phyloP scores from a whole-genome alignment of 1,140 invertebrate species.

The Riptortus pedestris region DNA sequence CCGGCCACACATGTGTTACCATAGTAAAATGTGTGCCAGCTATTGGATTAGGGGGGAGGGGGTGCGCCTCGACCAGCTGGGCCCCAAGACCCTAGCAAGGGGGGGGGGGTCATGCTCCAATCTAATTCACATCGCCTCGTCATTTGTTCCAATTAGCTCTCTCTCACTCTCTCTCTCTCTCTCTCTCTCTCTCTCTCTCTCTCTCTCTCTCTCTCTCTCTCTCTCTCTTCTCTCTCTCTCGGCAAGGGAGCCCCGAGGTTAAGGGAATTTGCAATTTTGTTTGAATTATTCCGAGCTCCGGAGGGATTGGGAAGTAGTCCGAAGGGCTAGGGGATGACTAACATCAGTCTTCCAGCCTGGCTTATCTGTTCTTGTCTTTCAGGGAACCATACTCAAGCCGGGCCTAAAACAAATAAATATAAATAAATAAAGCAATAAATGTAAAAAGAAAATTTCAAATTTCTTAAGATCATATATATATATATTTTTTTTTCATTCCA shows the following conservation, averaged over 20 bases:
- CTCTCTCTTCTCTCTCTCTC: neutral
- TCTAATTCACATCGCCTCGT: constrained; percentile 32
- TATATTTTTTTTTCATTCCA: too few species aligned
- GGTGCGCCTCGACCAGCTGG: constrained; percentile 13
- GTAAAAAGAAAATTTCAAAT: neutral
- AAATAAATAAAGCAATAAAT: too few species aligned
- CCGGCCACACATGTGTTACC: constrained; percentile 30
- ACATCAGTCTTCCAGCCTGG: neutral
- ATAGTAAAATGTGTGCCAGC: constrained; percentile 33
- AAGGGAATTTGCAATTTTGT: constrained; percentile 32
- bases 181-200: neutral
- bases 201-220: too few species aligned
- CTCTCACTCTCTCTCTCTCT: neutral
- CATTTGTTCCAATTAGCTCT: constrained; percentile 33
- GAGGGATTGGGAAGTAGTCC: constrained; percentile 4
- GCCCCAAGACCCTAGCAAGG: neutral
- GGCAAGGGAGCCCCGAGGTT: neutral
- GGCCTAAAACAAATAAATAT: too few species aligned
- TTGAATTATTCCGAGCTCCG: constrained; percentile 28
- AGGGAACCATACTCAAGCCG: neutral
- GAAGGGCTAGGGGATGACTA: neutral
- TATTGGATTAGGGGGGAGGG: constrained; percentile 31
- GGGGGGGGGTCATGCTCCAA: too few species aligned
- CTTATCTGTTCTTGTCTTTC: neutral
- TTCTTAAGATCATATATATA: too few species aligned